Evolutionary conservation across 2,888 invertebrate species (phyloP), one percentile per base, ranked within the genome.

Genomic region (Yponomeuta sedellus): DNA sequence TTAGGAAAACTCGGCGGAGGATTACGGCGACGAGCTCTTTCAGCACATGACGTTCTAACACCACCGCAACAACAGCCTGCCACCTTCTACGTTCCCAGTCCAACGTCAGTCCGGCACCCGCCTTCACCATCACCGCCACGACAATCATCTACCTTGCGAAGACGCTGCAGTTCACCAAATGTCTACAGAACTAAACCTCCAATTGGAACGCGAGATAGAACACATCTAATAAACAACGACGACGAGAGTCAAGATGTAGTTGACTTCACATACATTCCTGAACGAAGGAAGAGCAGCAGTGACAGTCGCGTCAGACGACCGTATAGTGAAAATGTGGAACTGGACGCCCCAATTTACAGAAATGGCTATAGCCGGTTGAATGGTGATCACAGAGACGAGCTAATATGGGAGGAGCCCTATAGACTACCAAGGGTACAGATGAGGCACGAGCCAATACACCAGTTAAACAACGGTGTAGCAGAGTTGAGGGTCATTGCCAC

Each of bases 1-100:
- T 90, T 95, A 71, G 95, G 93, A 68, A 93, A 94, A 76, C 92
- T 95, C 67, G 94, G 95, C 67, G 94, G 94, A 12, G 95, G 95
- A 0, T 82, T 95, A 67, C 87, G 95, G 63, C 86, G 94, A 66
- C 89, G 95, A 71, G 94, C 95, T 1, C 77, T 95, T 34, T 95
- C 94, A 64, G 95, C 95, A 12, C 94, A 94, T 72, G 95, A 95
- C 74, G 94, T 94, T 16, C 91, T 94, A 70, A 85, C 93, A 16
- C 91, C 92, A 40, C 92, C 90, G 0, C 91, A 86, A 68, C 91
- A 92, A 69, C 92, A 92, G 68, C 92, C 92, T n/a, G 89, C 93
- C 2, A 93, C 92, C 8, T 95, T 95, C 78, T 95, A 95, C 79
- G 95, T 95, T 40, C 95, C 95, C 67, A 94, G 94, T 78, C 92